A percentile compares a stretch with the other conserved stretches of the same genome.
These are phyloP conservation scores for Nipponia nippon DNA, from an alignment of 2,113 vertebrate species.

Conservation along the genomic window DNA sequence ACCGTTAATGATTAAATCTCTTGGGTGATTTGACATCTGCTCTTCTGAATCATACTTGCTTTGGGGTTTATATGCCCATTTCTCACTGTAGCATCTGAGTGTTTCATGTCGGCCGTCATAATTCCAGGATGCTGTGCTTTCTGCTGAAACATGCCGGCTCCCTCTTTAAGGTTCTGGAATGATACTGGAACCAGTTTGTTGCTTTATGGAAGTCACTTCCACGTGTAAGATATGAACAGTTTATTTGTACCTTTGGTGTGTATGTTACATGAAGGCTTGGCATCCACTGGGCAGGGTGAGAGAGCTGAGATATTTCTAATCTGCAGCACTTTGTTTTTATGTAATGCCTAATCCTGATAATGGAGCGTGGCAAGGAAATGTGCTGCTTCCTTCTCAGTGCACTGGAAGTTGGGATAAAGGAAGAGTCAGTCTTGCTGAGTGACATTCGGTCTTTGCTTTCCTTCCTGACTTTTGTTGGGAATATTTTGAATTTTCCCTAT, in stretches of 20 bases:
- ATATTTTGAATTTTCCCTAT: not conserved
- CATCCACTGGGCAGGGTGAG: not conserved
- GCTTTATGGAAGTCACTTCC: not conserved
- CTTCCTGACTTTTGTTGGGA: not conserved
- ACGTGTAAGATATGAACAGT: accelerated
- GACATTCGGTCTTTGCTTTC: not conserved
- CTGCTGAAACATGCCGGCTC: not conserved
- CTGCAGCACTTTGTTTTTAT: not conserved
- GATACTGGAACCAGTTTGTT: not conserved
- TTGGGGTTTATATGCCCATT: not conserved
- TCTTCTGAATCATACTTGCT: not conserved
- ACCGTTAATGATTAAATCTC: not conserved
- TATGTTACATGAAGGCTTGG: not conserved
- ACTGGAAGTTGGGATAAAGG: not conserved
- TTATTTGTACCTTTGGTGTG: not conserved
- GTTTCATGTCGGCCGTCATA: not conserved
- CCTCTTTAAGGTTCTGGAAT: not conserved
- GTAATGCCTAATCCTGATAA: not conserved
- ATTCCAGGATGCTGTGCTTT: not conserved
- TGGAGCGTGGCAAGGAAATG: not conserved
- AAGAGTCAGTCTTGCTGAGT: not conserved
- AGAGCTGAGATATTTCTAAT: not conserved
- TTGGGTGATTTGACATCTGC: not conserved
- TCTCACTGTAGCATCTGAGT: not conserved
- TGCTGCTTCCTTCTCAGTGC: not conserved